Base-by-base conservation (phyloP, 2,888 invertebrate species). In the Nemapogon koenigi region DNA sequence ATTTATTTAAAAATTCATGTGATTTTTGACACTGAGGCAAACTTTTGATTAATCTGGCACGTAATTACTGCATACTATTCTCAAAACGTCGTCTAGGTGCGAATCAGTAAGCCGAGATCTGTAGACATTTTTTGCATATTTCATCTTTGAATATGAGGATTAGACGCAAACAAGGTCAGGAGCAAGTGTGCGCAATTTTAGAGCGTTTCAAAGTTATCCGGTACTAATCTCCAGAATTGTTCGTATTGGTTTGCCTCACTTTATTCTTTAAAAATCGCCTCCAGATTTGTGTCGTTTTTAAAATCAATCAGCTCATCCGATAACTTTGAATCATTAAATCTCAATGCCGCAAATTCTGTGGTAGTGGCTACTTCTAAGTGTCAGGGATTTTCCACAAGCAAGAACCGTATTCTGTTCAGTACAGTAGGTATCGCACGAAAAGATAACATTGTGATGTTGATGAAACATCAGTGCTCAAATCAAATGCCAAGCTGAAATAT, bases 161-260 rank as follows among this genome's bases (percentile, higher is more conserved):
- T 40, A 16, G 42, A 42, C 26, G 37, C 37, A 37, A 42, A 42
- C 32, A 33, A 40, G 15, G 42, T 36, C 16, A 40, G 28, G 19
- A 42, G 32, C 11, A 42, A 13, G 18, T 35, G 30, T 11, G 33
- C 38, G 30, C 32, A 38, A 30, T 32, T 41, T 41, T 41, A n/a
- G 26, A 38, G 33, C 26, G 35, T 41, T 25, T 42, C 30, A 35
- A 28, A 44, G 29, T 42, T 40, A 22, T 44, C 31, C 19, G 44
- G 40, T 26, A 45, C 43, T 37, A 39, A 31, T 14, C 30, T 43
- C 44, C 37, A 43, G 35, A 45, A 45, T 35, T 45, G 19, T 15
- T 18, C 39, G 37, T 41, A 44, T 41, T 41, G 41, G 37, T 43
- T 37, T 38, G 37, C 40, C 40, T 42, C 33, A 40, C 35, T 41